Percentiles rank a stretch among this genome's conserved stretches.
Conservation (phyloP, 1,140 invertebrate genomes). For the Drosophila varians region DNA sequence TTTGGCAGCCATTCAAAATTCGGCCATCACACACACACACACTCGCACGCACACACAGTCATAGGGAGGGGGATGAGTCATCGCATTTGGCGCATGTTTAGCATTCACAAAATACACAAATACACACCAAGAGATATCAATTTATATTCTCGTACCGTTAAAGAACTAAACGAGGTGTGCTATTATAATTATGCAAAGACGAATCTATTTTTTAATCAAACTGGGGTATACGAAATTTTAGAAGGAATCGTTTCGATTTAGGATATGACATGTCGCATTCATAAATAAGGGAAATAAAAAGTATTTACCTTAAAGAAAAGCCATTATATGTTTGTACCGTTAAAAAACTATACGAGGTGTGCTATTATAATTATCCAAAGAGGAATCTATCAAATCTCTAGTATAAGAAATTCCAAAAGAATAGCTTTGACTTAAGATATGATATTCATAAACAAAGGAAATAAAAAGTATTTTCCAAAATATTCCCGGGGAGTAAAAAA, state of each 20-base stretch:
- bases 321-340: conserved; percentile 49
- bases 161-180: conserved; percentile 53
- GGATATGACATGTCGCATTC: no score
- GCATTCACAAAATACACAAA: conserved; percentile 74
- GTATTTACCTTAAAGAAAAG: no score
- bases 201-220: no score
- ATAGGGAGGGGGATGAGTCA: conserved; percentile 57
- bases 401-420: no score
- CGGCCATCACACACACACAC: conserved; percentile 49
- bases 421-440: no score
- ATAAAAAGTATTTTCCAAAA: no score
- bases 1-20: conserved; percentile 79
- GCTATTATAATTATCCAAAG: not conserved
- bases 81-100: conserved; percentile 77
- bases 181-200: not conserved
- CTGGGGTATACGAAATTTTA: no score
- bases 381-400: no score
- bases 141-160: conserved; percentile 52
- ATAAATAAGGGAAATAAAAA: no score
- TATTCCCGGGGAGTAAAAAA: no score
- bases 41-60: conserved; percentile 22
- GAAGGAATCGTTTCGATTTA: no score
- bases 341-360: conserved; percentile 52
- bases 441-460: no score
- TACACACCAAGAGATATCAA: conserved; percentile 51